Evolutionary conservation across 2,888 invertebrate genomes (phyloP).

Genomic region (Oasisia sp.): DNA sequence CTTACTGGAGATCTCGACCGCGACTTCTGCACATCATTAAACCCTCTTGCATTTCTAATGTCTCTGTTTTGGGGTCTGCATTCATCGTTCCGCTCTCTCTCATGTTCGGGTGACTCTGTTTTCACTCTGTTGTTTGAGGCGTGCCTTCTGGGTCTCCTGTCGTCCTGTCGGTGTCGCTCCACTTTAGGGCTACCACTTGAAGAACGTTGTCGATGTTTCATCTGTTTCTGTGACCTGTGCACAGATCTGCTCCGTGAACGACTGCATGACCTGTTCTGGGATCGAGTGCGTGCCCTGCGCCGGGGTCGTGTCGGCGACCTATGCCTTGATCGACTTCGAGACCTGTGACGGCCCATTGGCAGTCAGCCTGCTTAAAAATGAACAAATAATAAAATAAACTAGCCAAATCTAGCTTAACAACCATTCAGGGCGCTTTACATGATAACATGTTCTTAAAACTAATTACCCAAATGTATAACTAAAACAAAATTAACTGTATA

Average conservation of each 20-base stretch:
- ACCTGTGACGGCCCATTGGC: not conserved
- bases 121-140: not conserved
- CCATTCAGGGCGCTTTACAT: no score
- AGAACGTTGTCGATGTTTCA: not conserved
- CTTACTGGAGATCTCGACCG: conserved; percentile 24
- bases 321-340: not conserved
- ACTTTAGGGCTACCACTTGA: not conserved
- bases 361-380: not conserved
- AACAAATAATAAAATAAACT: not conserved
- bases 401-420: no score
- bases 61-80: conserved; percentile 13
- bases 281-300: not conserved
- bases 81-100: not conserved
- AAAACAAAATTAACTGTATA: no score
- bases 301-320: not conserved
- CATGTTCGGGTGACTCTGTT: conserved; percentile 3
- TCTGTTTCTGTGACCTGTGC: not conserved
- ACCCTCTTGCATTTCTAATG: not conserved
- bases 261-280: not conserved
- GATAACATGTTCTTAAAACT: no score
- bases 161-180: not conserved
- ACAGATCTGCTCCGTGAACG: not conserved
- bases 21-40: conserved; percentile 17
- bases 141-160: not conserved
- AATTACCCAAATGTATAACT: no score